Percentiles rank a stretch among this genome's conserved stretches.
phyloP scores from a whole-genome alignment of 2,113 vertebrate genomes.

The Pteruthius melanotis region DNA sequence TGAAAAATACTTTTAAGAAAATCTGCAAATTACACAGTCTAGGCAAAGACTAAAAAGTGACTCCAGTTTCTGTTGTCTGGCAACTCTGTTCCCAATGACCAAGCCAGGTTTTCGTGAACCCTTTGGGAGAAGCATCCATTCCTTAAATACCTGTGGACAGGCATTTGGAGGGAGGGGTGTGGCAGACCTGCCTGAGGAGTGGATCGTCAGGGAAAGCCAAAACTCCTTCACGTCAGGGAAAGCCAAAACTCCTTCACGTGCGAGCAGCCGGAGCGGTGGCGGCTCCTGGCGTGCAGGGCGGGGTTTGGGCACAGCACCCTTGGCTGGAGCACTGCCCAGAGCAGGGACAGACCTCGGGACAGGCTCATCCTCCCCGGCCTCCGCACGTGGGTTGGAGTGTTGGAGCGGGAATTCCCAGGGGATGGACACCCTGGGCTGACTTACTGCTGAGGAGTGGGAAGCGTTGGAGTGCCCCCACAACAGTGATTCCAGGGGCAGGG shows the following conservation, averaged over 20 bases:
- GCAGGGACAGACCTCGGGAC: background rate
- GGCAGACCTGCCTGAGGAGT: background rate
- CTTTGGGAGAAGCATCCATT: background rate
- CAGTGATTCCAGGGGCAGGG: background rate
- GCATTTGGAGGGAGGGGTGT: background rate
- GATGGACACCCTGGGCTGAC: background rate
- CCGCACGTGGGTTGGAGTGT: background rate
- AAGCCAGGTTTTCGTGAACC: background rate
- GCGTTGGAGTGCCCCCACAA: background rate
- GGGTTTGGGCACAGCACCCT: background rate
- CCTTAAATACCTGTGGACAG: background rate
- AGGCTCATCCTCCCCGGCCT: background rate
- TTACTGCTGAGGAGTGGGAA: background rate
- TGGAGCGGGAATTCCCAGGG: background rate
- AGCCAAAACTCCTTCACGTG: background rate
- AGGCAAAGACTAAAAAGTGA: background rate
- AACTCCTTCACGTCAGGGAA: background rate
- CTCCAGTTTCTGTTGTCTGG: background rate
- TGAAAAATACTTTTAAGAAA: background rate
- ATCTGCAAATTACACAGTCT: background rate
- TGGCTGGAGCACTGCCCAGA: background rate
- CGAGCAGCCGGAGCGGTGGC: rapidly evolving
- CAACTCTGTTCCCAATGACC: background rate
- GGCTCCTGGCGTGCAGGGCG: no score
- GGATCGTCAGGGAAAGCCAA: background rate